A percentile compares a stretch with the other conserved stretches of the same genome.
Evolutionary conservation across 2,797 vertebrate genomes (phyloP).

Genomic region (Vultur gryphus): DNA sequence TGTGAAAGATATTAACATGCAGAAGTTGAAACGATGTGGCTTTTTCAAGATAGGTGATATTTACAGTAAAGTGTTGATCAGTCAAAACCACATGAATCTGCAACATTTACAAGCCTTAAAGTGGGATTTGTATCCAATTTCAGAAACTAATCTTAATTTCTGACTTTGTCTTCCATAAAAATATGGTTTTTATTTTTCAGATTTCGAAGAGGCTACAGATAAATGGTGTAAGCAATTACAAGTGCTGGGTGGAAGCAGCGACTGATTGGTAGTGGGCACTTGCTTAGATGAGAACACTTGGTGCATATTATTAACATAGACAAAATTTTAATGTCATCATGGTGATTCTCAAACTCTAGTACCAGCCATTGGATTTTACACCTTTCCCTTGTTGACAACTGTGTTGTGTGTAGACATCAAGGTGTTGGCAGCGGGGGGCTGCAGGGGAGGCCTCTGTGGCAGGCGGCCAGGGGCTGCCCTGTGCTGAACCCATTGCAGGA

Average conservation of each 20-base stretch:
- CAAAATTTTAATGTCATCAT: neutral
- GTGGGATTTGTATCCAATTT: neutral
- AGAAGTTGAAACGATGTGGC: neutral
- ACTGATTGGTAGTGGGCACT: neutral
- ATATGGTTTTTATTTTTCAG: neutral
- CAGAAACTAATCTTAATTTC: neutral
- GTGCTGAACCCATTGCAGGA: neutral
- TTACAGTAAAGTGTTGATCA: neutral
- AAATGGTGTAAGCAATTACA: neutral
- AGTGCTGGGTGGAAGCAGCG: neutral
- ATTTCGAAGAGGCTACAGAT: neutral
- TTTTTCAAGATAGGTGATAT: neutral
- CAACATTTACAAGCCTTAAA: neutral
- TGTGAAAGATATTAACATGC: neutral
- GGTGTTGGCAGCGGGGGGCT: neutral
- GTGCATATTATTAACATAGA: neutral
- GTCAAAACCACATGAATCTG: neutral
- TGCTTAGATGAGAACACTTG: neutral
- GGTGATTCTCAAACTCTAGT: neutral
- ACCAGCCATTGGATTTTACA: neutral
- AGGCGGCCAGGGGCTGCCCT: neutral
- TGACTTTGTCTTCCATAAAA: neutral
- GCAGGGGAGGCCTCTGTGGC: neutral
- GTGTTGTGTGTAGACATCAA: neutral
- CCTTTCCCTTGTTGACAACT: neutral